Evolutionary conservation across 2,797 vertebrate genomes (phyloP), one percentile per base, ranked within the genome.

Genomic region (Ctenochaetus hawaiiensis): DNA sequence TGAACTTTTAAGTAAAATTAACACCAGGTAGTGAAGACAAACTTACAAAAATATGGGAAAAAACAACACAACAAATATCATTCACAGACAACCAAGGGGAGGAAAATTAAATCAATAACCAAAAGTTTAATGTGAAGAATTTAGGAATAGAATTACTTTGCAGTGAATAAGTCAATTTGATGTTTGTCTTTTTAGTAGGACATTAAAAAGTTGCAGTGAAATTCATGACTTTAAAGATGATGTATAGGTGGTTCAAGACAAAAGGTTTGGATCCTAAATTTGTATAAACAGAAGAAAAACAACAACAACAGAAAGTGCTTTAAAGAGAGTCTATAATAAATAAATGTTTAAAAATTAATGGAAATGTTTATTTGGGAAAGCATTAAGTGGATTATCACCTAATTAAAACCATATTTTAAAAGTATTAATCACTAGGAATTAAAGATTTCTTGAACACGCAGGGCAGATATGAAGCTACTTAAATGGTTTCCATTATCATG

Each of bases 401-500:
- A 6, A 52, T 66, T 14, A 23, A 60, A 52, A 63, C 14, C 18
- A 9, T 8, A 58, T 58, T 63, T 63, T 12, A 0, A 45, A 62
- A 51, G 17, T 49, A 57, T 73, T 22, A 44, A 39, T 65, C 30
- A 16, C 53, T 16, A 13, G 12, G 3, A 0, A 57, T 47, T 37
- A 51, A 26, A 61, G 6, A 8, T 57, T 23, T 66, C 20, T 6
- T 61, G 51, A 73, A 39, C 9, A 8, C 8, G 7, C 11, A 10
- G 18, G 13, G 1, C 1, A 41, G 39, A 64, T 13, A 30, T 30
- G 26, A 30, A 8, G 12, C 18, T 51, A 3, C 57, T 23, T 16
- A 12, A 54, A 67, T 74, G 63, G 58, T 77, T 72, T 47, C 58
- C 34, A 5, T 71, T 56, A 53, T 69, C 23, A 51, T 79, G 61